Percentiles rank a stretch among this genome's conserved stretches.
These are phyloP conservation scores for Tragelaphus imberbis DNA, from an alignment of 2,113 vertebrate species.

Conservation along the genomic window DNA sequence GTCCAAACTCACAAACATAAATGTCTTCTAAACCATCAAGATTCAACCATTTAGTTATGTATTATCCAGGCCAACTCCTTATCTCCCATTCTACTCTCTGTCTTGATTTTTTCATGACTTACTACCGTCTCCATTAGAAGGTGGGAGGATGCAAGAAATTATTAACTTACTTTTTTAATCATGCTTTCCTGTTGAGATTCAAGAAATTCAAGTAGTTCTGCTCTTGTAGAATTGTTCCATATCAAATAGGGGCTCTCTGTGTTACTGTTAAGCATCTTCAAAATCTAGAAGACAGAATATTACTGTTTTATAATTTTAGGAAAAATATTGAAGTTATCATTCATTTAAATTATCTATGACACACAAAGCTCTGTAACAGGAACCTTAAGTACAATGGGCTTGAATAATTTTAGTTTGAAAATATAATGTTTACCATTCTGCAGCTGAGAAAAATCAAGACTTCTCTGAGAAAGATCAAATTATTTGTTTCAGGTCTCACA, in stretches of 20 bases:
- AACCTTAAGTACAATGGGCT: not conserved
- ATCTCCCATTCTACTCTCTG: not conserved
- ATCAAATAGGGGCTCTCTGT: slow-evolving; percentile 97
- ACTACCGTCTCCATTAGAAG: not conserved
- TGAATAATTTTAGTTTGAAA: not conserved
- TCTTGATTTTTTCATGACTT: not conserved
- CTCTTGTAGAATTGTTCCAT: slow-evolving; percentile 97
- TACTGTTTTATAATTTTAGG: not conserved
- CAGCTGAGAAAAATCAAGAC: not conserved
- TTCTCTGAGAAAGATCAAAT: not conserved
- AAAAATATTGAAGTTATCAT: not conserved
- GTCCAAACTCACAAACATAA: not conserved
- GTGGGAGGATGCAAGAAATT: not conserved
- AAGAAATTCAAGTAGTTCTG: slow-evolving; percentile 95
- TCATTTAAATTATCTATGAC: not conserved
- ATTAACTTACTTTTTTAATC: slow-evolving; percentile 90
- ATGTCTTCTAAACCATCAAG: not conserved
- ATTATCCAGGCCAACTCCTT: not conserved
- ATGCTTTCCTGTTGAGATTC: slow-evolving; percentile 94
- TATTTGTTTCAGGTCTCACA: not conserved
- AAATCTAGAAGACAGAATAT: slow-evolving; percentile 81
- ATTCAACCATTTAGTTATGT: not conserved
- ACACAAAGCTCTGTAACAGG: not conserved
- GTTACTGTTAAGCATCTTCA: slow-evolving; percentile 98
- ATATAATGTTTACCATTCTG: not conserved